Evolutionary conservation across 1,140 invertebrate genomes (phyloP).

Genomic region (Brachionus angularis): DNA sequence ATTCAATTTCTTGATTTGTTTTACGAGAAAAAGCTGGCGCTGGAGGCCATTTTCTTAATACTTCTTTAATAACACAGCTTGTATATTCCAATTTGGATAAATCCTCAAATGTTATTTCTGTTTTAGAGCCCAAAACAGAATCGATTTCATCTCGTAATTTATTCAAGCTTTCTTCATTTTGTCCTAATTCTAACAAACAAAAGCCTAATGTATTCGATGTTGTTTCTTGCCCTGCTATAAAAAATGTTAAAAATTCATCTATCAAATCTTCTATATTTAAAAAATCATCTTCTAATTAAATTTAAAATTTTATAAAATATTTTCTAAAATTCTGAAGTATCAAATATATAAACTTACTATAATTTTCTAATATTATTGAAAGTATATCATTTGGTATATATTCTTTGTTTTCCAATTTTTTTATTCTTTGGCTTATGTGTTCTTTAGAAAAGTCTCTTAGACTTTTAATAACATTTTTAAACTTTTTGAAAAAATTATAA

Average conservation of each 20-base stretch:
- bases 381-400: slow-evolving; percentile 19
- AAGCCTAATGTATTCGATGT: slow-evolving; percentile 14
- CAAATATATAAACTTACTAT: not conserved
- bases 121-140: not conserved
- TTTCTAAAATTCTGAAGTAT: not conserved
- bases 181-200: slow-evolving; percentile 23
- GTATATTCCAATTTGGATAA: slow-evolving; percentile 20
- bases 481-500: not conserved
- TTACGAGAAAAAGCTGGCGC: slow-evolving; percentile 20
- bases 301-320: not conserved
- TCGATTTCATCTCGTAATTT: slow-evolving; percentile 38
- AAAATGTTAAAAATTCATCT: slow-evolving; percentile 41
- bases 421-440: slow-evolving; percentile 22
- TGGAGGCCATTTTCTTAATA: slow-evolving; percentile 28
- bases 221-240: slow-evolving; percentile 43
- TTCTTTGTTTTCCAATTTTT: slow-evolving; percentile 9
- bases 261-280: slow-evolving; percentile 25
- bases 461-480: not conserved
- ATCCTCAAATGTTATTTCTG: not conserved
- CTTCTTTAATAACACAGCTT: slow-evolving; percentile 27
- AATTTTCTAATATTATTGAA: slow-evolving; percentile 22
- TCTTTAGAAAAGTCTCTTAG: not conserved
- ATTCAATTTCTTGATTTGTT: slow-evolving; percentile 31
- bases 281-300: not conserved
- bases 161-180: not conserved